phyloP scores from a whole-genome alignment of 2,888 invertebrate genomes.

The Spodoptera exigua region DNA sequence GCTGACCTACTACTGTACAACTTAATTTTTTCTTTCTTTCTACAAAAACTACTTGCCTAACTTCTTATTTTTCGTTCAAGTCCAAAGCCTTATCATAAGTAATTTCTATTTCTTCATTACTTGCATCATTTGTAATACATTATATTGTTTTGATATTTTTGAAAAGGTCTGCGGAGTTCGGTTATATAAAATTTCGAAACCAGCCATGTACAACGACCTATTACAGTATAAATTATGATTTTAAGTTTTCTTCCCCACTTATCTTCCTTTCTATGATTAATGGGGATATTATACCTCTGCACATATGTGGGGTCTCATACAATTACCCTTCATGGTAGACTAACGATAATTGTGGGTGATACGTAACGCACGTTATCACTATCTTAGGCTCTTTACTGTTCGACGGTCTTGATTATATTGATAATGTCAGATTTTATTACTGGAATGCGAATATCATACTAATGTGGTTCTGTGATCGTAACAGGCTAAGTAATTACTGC shows the following conservation, averaged over 20 bases:
- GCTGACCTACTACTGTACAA: too few relatives aligned
- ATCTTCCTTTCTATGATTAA: conserved; percentile 43
- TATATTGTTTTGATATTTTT: too few relatives aligned
- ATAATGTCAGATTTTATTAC: conserved; percentile 3
- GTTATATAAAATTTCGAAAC: too few relatives aligned
- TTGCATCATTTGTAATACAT: too few relatives aligned
- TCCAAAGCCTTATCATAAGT: too few relatives aligned
- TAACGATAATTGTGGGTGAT: conserved; percentile 48
- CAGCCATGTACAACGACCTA: conserved; percentile 1
- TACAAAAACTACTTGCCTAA: too few relatives aligned
- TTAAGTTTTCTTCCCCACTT: conserved; percentile 28
- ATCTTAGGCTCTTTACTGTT: conserved; percentile 24
- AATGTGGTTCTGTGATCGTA: too few relatives aligned
- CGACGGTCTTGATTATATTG: conserved; percentile 8
- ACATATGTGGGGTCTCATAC: conserved; percentile 27
- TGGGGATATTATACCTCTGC: conserved; percentile 27
- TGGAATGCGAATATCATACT: neutral
- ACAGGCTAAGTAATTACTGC: too few relatives aligned
- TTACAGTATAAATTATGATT: conserved; percentile 21
- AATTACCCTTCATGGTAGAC: conserved; percentile 37
- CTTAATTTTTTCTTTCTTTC: too few relatives aligned
- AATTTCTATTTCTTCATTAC: too few relatives aligned
- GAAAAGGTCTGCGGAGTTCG: too few relatives aligned
- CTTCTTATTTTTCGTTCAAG: too few relatives aligned
- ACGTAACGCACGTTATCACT: conserved; percentile 34